Evolutionary conservation across 2,113 vertebrate genomes (phyloP), one percentile per base, ranked within the genome.

Genomic region (Callorhinus ursinus): DNA sequence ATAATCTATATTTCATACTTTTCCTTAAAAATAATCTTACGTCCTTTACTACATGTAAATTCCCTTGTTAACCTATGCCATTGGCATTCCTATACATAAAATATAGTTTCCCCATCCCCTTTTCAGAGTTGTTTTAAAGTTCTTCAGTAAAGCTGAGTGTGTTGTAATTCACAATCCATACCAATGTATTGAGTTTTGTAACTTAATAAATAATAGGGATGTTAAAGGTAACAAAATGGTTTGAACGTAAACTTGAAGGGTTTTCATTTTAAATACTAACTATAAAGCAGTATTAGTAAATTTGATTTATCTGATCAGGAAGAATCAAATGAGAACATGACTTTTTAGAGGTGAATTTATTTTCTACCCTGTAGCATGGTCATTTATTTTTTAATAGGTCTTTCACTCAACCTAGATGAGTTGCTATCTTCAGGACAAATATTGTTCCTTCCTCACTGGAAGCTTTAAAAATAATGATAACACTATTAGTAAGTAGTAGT

Each of bases 1-100:
- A 79, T 97, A 93, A 63, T 94, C 95, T 98, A 90, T 98, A 97
- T 98, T 98, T 98, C 95, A 85, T 98, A 97, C 96, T 83, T 98
- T 98, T 97, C 96, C 97, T 98, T 96, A 92, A 98, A 98, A 97
- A 39, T 92, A 98, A 97, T 93, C 83, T 96, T 97, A n/a, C 81
- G 53, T 91, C 88, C 83, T 95, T 97, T 85, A 49, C 74, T 91
- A 91, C 15, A 91, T 97, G 96, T 92, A 92, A 98, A 98, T 97
- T 95, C 88, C 42, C 94, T 88, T 88, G n/a, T 97, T 96, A 46
- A 86, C 96, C 96, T 98, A 71, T 97, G 95, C 82, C 88, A 95
- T 94, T 55, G 97, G 97, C 98, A 85, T 98, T 98, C 90, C 93
- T 80, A 87, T 95, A 69, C 59, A 71, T 72, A 82, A 88, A 90